phyloP scores from a whole-genome alignment of 2,888 invertebrate genomes.

The Andrena haemorrhoa region DNA sequence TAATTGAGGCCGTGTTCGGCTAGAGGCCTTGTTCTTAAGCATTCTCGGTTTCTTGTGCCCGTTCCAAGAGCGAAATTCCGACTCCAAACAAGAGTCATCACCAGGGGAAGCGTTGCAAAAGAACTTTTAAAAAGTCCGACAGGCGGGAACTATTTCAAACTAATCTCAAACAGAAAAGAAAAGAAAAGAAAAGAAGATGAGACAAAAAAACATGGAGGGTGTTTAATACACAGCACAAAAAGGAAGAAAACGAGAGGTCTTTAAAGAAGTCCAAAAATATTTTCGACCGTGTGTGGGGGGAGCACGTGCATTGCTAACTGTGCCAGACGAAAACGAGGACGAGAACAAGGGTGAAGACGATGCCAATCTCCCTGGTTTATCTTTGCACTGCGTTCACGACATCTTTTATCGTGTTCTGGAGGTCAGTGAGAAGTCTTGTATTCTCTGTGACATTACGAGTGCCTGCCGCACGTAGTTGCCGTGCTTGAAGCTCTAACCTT shows the following conservation, averaged over 20 bases:
- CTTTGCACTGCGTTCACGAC: conserved; percentile 91
- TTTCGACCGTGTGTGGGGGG: conserved; percentile 1
- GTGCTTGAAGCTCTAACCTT: conserved; percentile 89
- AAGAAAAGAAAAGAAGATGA: conserved; percentile 1
- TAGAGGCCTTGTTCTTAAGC: conserved; percentile 49
- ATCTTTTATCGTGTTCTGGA: conserved; percentile 90
- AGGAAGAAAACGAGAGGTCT: conserved; percentile 4
- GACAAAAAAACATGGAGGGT: conserved; percentile 14
- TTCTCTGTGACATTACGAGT: conserved; percentile 90
- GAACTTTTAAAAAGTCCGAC: conserved; percentile 21
- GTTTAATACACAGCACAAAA: conserved; percentile 6
- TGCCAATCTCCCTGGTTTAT: conserved; percentile 79
- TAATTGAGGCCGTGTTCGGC: conserved; percentile 52
- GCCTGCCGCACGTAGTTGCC: conserved; percentile 89
- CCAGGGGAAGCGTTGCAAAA: conserved; percentile 15
- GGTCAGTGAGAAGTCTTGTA: conserved; percentile 89
- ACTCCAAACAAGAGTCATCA: conserved; percentile 24
- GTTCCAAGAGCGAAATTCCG: conserved; percentile 14
- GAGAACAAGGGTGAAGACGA: conserved; percentile 52
- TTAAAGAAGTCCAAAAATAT: conserved; percentile 33
- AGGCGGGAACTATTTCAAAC: conserved; percentile 20
- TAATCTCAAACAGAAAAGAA: too few relatives aligned
- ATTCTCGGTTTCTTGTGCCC: conserved; percentile 27
- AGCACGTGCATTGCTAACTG: conserved; percentile 15
- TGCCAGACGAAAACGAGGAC: conserved; percentile 39